Evolutionary conservation across 2,113 vertebrate species (phyloP), one percentile per base, ranked within the genome.

Genomic region (Nibea coibor): DNA sequence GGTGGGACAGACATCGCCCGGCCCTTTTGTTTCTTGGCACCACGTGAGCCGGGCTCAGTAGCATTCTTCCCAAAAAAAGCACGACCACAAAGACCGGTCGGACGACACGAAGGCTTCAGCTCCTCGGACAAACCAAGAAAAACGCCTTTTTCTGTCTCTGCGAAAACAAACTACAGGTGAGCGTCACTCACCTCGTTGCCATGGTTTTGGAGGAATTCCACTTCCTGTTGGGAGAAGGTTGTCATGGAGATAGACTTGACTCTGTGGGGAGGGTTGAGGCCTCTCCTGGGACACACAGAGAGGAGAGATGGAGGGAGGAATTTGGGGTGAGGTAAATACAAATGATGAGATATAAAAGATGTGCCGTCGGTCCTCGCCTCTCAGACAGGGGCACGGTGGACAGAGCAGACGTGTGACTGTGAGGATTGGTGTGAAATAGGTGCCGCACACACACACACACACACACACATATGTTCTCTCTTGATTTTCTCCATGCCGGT

Each of bases 191-290:
- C 97, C 95, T 97, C 96, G 17, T 97, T 97, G 90, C 97, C 97
- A 67, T 96, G 96, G 87, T 96, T 96, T 82, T 97, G 97, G 66
- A 97, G 95, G 90, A 97, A 97, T 54, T 97, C 91, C 43, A 97
- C 96, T 94, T 97, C 97, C 83, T 95, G 93, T 92, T 97, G 97
- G 9, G 97, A 96, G 94, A 97, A 97, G 85, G 97, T 97, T 85
- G 97, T 97, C 97, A 97, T 97, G 95, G 97, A 97, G 93, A 97
- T 97, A 53, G 97, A 97, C 86, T 97, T 97, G 91, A 97, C 96
- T 80, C 97, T 95, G 75, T 97, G 97, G 69, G 97, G 97, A 65
- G 97, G 97, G 75, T 97, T 97, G 88, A 97, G 96, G 82, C 97
- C 97, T 95, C 97, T 95, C 93, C 97, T 97, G 88, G 63, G 87